Evolutionary conservation across 1,140 invertebrate species (phyloP), one percentile per base, ranked within the genome.

Genomic region (Papilio helenus): DNA sequence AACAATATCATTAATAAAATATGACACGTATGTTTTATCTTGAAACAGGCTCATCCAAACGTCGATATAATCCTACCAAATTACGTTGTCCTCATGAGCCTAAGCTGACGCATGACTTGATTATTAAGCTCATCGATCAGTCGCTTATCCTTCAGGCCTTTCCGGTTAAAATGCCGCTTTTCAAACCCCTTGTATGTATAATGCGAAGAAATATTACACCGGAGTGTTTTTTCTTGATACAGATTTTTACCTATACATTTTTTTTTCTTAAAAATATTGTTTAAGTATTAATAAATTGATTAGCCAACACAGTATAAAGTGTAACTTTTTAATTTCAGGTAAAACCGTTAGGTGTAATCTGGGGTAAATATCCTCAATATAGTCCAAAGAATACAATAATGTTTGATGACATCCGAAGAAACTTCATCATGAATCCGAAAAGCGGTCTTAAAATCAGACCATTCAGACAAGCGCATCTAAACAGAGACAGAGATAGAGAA

Each of bases 401-500:
- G 98, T 98, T 99, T 88, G 99, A 99, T 89, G 99, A 99, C 90
- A 97, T 99, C n/a, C 95, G 98, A 79, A 95, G 98, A 84, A 99
- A 99, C 95, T 99, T 99, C 87, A 96, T 99, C 18, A 99, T 99
- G 99, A 99, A 99, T 94, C 98, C 98, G 18, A 97, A 98, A 85
- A 98, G 97, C 82, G 99, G 99, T 7, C 94, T 99, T 1, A 97
- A 97, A 92, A 99, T 99, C 89, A 95, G 96, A 88, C 97, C 98
- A 0, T 99, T 99, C 92, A 96, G 97, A 8, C 97, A 99, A 88
- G 98, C 98, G 0, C 98, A 99, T 89, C 91, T 97, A 10, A 99
- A 98, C 92, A 96, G 98, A 80, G 95, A 96, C 26, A 97, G 96
- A 79, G 99, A 99, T 89, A 95, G 96, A 76, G 99, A 99, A 94